Percentiles rank a stretch among this genome's conserved stretches.
Evolutionary conservation across 2,113 vertebrate species (phyloP).

Genomic region (Scomber japonicus): DNA sequence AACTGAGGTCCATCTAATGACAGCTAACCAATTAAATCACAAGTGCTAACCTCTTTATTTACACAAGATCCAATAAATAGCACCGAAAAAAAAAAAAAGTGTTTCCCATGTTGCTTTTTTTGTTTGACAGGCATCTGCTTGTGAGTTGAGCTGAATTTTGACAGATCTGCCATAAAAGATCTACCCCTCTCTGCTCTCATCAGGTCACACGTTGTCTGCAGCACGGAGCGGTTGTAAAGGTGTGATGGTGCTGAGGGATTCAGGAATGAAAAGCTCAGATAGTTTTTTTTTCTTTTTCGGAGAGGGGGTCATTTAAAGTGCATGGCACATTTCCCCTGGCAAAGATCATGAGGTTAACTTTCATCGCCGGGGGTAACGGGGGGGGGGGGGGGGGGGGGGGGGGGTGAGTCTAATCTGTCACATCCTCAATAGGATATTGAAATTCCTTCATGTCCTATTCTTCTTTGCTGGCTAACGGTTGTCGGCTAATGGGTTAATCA

Average conservation of each 20-base stretch:
- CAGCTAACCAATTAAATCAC: neutral
- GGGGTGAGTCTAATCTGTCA: constrained; percentile 45
- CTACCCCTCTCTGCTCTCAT: neutral
- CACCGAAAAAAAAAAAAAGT: neutral
- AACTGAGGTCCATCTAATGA: neutral
- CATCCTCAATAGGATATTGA: constrained; percentile 18
- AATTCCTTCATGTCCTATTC: constrained; percentile 24
- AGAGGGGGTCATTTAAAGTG: constrained; percentile 67
- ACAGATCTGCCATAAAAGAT: neutral
- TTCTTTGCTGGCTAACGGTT: constrained; percentile 2
- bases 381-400: neutral
- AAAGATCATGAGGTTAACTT: constrained; percentile 51
- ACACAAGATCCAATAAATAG: neutral
- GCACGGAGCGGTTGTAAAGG: constrained; percentile 5
- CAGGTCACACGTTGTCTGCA: constrained; percentile 13
- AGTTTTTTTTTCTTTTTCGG: neutral
- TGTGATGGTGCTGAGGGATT: constrained; percentile 3
- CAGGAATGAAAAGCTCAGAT: constrained; percentile 9
- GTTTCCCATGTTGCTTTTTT: neutral
- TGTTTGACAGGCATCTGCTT: neutral
- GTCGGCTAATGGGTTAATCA: constrained; percentile 54
- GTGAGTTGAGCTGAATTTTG: constrained; percentile 8
- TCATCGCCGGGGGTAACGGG: too few relatives aligned
- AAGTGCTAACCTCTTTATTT: neutral
- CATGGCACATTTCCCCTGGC: constrained; percentile 44